These are phyloP conservation scores for Peromyscus eremicus DNA, from an alignment of 2,797 vertebrate genomes.

Conservation along the genomic window DNA sequence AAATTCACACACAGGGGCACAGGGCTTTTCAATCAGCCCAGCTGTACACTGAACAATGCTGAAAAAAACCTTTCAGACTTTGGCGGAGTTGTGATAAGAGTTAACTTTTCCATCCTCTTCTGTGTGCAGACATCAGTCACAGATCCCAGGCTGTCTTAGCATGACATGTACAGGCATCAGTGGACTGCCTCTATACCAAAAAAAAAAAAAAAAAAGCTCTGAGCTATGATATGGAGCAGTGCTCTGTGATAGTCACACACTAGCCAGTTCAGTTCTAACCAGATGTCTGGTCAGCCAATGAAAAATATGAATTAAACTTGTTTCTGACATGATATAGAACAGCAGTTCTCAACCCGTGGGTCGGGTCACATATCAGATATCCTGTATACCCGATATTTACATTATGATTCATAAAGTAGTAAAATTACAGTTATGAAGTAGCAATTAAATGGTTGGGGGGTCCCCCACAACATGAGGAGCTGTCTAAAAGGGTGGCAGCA, in stretches of 20 bases:
- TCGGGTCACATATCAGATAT: not conserved
- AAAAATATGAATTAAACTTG: not conserved
- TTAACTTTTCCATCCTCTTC: not conserved
- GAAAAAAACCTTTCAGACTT: not conserved
- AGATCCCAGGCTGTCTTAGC: not conserved
- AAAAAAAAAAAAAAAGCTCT: not conserved
- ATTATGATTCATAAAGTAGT: not conserved
- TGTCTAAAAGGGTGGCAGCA: no score
- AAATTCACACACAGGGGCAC: not conserved
- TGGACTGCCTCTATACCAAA: no score
- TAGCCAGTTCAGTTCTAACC: not conserved
- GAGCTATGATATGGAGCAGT: not conserved
- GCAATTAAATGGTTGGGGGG: not conserved
- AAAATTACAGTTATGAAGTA: not conserved
- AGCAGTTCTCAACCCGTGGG: not conserved
- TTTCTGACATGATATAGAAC: not conserved
- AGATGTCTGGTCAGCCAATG: not conserved
- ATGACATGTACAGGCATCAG: not conserved
- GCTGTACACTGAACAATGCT: not conserved
- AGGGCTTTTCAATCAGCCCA: constrained; percentile 30
- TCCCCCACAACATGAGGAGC: not conserved
- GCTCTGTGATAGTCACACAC: not conserved
- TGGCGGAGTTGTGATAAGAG: not conserved
- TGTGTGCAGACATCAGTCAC: not conserved
- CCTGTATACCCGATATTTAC: no score